Conservation (phyloP, 2,888 invertebrate species). For the Odontocolon sp. region DNA sequence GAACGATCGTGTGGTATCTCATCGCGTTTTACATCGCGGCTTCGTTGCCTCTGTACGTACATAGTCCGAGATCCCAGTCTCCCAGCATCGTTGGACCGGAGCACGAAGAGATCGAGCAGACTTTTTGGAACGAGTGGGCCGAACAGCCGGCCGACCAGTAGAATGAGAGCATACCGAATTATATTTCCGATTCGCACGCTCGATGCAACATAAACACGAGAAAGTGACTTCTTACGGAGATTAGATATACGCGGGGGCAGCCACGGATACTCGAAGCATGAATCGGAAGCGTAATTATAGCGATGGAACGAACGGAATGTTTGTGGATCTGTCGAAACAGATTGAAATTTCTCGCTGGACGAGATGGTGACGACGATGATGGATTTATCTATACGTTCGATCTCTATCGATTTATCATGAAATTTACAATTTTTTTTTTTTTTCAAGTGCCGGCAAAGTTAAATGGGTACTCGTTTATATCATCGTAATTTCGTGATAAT, state of each 20-base stretch:
- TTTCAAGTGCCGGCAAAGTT: too few relatives aligned
- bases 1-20: neutral
- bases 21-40: constrained; percentile 24
- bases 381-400: too few relatives aligned
- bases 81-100: constrained; percentile 6
- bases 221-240: neutral
- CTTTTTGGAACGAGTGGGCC: constrained; percentile 49
- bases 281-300: constrained; percentile 51
- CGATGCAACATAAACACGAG: neutral
- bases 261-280: constrained; percentile 24
- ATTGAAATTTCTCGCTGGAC: too few relatives aligned
- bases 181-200: constrained; percentile 15
- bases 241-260: constrained; percentile 6
- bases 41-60: neutral
- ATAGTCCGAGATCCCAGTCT: constrained; percentile 8
- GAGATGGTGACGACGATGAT: too few relatives aligned
- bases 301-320: constrained; percentile 29
- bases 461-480: too few relatives aligned
- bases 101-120: constrained; percentile 47
- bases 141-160: constrained; percentile 2
- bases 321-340: neutral
- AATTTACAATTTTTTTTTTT: too few relatives aligned
- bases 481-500: too few relatives aligned
- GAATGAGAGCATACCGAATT: constrained; percentile 36
- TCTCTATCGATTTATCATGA: too few relatives aligned